Conservation (phyloP, 2,113 vertebrate species). For the Copsychus sechellarum region DNA sequence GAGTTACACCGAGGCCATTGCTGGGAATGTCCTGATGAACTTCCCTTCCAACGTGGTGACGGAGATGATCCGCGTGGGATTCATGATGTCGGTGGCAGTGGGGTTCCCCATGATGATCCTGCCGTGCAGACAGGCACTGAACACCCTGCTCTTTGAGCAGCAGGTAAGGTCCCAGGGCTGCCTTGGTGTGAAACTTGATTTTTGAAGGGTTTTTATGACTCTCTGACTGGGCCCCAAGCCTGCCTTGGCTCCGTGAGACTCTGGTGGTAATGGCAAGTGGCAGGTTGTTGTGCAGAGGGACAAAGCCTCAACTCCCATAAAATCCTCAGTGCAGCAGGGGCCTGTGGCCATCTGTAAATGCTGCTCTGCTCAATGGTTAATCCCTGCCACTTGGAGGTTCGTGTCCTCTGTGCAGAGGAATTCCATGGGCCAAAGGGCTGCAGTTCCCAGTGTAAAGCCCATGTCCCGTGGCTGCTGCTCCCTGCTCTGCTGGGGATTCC, state of each 20-base stretch:
- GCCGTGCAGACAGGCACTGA: constrained; percentile 94
- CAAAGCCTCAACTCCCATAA: neutral
- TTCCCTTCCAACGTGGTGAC: constrained; percentile 98
- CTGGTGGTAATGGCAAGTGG: accelerated
- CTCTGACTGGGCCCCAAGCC: neutral
- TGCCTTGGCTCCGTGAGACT: neutral
- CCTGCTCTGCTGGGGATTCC: neutral
- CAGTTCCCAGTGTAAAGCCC: neutral
- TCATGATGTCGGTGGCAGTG: constrained; percentile 97
- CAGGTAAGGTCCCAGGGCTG: constrained; percentile 78
- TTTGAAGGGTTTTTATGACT: neutral
- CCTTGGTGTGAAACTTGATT: neutral
- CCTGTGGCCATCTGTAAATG: neutral
- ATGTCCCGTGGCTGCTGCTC: neutral
- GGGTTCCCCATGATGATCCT: constrained; percentile 99
- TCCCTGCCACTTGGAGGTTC: neutral
- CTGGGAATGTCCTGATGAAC: constrained; percentile 95
- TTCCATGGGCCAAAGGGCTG: neutral
- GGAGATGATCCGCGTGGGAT: constrained; percentile 92
- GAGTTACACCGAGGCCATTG: constrained; percentile 92
- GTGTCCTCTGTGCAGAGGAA: neutral
- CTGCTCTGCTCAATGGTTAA: neutral
- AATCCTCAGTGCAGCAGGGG: neutral
- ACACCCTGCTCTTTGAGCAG: constrained; percentile 97
- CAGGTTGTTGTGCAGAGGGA: neutral